Evolutionary conservation across 1,140 invertebrate species (phyloP).

Genomic region (Aphaenogaster ashmeadi): DNA sequence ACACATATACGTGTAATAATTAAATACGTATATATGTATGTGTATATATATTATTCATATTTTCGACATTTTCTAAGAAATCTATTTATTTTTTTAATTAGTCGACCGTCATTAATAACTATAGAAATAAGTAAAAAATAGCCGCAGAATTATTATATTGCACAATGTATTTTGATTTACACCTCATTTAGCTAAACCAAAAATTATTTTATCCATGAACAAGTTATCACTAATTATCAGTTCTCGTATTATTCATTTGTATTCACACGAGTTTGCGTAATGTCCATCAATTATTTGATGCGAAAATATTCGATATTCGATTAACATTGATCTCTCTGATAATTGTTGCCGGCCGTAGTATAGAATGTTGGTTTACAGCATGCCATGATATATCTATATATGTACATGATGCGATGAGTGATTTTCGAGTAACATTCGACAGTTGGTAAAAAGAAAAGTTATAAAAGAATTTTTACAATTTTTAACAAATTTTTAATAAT

Average conservation of each 20-base stretch:
- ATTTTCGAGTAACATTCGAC: not conserved
- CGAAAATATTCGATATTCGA: not conserved
- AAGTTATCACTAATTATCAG: conserved; percentile 26
- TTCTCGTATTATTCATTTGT: not conserved
- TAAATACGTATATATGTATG: not conserved
- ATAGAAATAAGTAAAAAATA: not conserved
- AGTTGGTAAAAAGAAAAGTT: not conserved
- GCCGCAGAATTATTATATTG: not conserved
- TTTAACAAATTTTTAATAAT: not conserved
- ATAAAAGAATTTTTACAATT: not conserved
- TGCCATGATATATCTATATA: too few relatives aligned
- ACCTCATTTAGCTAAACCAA: not conserved
- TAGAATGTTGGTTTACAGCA: not conserved
- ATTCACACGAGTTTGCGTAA: not conserved
- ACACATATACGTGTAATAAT: too few relatives aligned
- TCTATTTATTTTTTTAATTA: not conserved
- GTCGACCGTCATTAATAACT: not conserved
- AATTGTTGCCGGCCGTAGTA: not conserved
- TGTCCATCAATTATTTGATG: conserved; percentile 23
- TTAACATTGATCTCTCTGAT: conserved; percentile 15
- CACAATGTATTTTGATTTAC: not conserved
- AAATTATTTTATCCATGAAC: conserved; percentile 10
- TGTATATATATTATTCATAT: not conserved
- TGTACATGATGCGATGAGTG: too few relatives aligned
- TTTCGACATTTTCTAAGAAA: not conserved